These are phyloP conservation scores for Temnothorax ravouxi DNA, from an alignment of 2,888 invertebrate species.

Conservation along the genomic window DNA sequence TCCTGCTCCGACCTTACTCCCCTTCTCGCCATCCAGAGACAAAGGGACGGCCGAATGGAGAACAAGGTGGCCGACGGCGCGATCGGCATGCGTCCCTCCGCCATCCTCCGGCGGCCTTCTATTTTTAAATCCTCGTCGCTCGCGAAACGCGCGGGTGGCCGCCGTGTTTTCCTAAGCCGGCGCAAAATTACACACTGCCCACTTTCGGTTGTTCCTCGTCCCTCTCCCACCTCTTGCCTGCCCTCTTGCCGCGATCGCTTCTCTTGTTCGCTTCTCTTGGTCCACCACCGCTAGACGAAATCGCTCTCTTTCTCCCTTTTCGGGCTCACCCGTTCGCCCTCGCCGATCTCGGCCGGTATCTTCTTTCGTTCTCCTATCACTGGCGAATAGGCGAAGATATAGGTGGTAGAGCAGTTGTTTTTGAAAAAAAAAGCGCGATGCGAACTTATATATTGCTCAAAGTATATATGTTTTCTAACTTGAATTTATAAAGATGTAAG, in stretches of 20 bases:
- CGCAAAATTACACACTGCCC: conserved; percentile 86
- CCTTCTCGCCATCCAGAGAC: conserved; percentile 76
- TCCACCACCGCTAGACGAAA: conserved; percentile 67
- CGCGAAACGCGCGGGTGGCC: conserved; percentile 86
- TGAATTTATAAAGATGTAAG: neutral
- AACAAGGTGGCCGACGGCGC: conserved; percentile 74
- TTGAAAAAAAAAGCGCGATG: conserved; percentile 49
- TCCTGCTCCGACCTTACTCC: neutral
- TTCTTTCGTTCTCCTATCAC: conserved; percentile 40
- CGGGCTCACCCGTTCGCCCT: neutral
- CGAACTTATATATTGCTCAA: neutral
- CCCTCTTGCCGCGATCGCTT: conserved; percentile 26
- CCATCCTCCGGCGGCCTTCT: conserved; percentile 76
- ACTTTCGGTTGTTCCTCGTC: conserved; percentile 68
- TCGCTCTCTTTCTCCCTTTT: conserved; percentile 42
- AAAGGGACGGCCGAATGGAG: conserved; percentile 77
- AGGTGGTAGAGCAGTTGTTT: conserved; percentile 63
- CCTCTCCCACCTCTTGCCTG: conserved; percentile 20
- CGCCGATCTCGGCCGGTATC: conserved; percentile 17
- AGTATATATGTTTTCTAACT: neutral
- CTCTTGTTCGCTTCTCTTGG: conserved; percentile 42
- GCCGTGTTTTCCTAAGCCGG: conserved; percentile 86
- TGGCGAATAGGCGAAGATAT: conserved; percentile 47
- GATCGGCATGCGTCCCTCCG: conserved; percentile 67
- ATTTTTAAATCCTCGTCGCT: conserved; percentile 84